These are phyloP conservation scores for Mus spicilegus DNA, from an alignment of 2,113 vertebrate species.

Conservation along the genomic window DNA sequence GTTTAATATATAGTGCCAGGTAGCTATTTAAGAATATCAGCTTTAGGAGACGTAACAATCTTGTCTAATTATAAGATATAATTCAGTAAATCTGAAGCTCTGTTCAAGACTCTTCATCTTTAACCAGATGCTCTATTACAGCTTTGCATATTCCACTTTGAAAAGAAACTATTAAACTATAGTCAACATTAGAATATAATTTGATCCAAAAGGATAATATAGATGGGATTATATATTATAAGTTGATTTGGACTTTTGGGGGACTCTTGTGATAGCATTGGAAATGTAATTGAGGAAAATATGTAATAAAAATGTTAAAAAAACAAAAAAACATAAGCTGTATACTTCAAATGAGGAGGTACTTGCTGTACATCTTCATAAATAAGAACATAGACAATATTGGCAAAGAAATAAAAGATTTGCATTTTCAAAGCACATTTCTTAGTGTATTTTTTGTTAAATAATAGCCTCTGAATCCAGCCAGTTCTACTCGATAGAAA, in stretches of 20 bases:
- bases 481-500: not conserved
- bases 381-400: not conserved
- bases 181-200: not conserved
- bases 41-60: not conserved
- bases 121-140: not conserved
- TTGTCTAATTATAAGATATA: conserved; percentile 14
- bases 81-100: not conserved
- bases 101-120: not conserved
- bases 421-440: conserved; percentile 47
- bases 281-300: no score
- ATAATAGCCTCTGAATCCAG: not conserved
- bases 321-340: conserved; percentile 23
- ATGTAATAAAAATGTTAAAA: no score
- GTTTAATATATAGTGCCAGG: not conserved
- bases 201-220: not conserved
- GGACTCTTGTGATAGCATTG: no score
- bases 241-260: not conserved
- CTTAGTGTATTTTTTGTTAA: not conserved
- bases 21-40: not conserved
- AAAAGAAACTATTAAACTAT: not conserved
- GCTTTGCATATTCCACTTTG: not conserved
- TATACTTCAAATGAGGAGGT: not conserved
- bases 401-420: conserved; percentile 24
- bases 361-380: not conserved
- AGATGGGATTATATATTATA: not conserved